These are phyloP conservation scores for Monopis laevigella DNA, from an alignment of 2,888 invertebrate genomes.

Conservation along the genomic window DNA sequence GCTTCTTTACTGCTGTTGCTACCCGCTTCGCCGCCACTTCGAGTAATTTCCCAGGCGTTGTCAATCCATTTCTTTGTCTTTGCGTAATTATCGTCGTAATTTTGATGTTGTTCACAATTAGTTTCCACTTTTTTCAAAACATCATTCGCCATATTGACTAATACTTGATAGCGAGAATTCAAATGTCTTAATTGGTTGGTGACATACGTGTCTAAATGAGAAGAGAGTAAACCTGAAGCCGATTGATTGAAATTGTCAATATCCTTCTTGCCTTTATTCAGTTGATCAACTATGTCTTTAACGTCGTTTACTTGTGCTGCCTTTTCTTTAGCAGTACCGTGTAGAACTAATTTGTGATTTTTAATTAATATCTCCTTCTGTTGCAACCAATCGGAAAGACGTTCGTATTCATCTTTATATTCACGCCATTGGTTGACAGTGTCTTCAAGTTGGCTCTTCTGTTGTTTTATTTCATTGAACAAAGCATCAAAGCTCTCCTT, in stretches of 20 bases:
- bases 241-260: constrained; percentile 85
- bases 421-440: constrained; percentile 87
- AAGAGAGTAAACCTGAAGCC: constrained; percentile 78
- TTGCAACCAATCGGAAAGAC: constrained; percentile 91
- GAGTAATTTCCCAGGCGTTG: constrained; percentile 83
- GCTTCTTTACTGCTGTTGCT: constrained; percentile 83
- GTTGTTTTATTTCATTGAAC: constrained; percentile 86
- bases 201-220: constrained; percentile 87
- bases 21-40: constrained; percentile 81
- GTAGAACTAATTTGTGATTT: constrained; percentile 85
- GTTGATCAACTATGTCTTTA: constrained; percentile 76
- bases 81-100: constrained; percentile 78
- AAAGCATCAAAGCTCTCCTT: constrained; percentile 85
- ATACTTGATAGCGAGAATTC: constrained; percentile 89
- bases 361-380: constrained; percentile 92
- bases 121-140: constrained; percentile 91
- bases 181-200: constrained; percentile 87
- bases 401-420: constrained; percentile 92
- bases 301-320: constrained; percentile 85
- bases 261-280: constrained; percentile 81
- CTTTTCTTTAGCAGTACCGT: constrained; percentile 84
- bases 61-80: constrained; percentile 88
- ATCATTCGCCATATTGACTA: constrained; percentile 88
- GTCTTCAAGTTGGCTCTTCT: constrained; percentile 84
- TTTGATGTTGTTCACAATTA: constrained; percentile 85